These are phyloP conservation scores for Chloroceryle aenea DNA, from an alignment of 2,113 vertebrate species.

Conservation along the genomic window DNA sequence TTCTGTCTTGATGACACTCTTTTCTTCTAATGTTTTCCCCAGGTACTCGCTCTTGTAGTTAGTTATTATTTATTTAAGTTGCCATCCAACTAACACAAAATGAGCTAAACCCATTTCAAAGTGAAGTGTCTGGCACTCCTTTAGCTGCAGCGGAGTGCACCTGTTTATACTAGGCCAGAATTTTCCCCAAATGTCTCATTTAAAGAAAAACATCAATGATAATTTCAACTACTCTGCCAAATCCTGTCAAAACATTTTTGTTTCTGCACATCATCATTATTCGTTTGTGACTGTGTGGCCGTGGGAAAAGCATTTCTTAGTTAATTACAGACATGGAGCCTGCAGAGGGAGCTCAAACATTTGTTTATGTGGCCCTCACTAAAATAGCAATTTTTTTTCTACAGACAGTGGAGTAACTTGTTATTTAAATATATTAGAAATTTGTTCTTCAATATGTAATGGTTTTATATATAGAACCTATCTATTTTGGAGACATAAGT, in stretches of 20 bases:
- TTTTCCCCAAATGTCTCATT: conserved; percentile 52
- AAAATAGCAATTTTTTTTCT: background rate
- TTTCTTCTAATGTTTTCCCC: background rate
- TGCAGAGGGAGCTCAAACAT: conserved; percentile 74
- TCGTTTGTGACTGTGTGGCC: conserved; percentile 39
- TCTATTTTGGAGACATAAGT: background rate
- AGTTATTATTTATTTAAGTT: conserved; percentile 42
- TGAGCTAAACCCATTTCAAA: background rate
- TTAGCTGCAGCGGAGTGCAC: background rate
- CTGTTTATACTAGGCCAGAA: conserved; percentile 46
- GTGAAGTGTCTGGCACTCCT: background rate
- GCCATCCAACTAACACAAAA: conserved; percentile 19
- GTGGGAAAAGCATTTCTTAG: conserved; percentile 41
- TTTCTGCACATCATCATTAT: conserved; percentile 67
- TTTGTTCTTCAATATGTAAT: background rate
- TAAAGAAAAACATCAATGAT: conserved; percentile 46
- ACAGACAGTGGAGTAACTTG: background rate
- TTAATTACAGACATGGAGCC: conserved; percentile 64
- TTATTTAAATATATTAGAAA: conserved; percentile 9
- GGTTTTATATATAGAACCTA: background rate
- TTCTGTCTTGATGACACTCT: background rate
- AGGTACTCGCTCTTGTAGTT: background rate
- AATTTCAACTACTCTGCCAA: conserved; percentile 58
- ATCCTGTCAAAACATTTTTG: conserved; percentile 72
- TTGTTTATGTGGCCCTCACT: conserved; percentile 60